These are phyloP conservation scores for Lysandra bellargus DNA, from an alignment of 2,888 invertebrate genomes.

Conservation along the genomic window DNA sequence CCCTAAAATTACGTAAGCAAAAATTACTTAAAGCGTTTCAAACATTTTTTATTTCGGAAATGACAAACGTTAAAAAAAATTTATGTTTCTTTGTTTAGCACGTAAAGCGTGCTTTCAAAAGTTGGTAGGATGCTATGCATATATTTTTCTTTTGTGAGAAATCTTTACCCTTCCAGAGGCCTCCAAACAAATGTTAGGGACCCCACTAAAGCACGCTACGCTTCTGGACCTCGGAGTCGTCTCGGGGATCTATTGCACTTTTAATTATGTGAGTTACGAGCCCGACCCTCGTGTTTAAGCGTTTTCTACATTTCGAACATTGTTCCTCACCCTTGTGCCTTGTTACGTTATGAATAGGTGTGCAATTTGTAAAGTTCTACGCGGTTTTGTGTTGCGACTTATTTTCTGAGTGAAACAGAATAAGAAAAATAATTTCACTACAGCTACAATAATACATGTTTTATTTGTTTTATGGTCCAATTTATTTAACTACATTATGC, in stretches of 20 bases:
- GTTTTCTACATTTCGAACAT: background rate
- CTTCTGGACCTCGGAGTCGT: background rate
- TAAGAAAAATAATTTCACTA: background rate
- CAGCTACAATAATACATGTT: too few relatives aligned
- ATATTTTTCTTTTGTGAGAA: background rate
- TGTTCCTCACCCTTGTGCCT: background rate
- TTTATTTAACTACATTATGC: too few relatives aligned
- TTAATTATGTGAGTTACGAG: conserved; percentile 51
- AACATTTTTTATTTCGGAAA: too few relatives aligned
- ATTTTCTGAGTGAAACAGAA: background rate
- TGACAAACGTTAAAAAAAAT: too few relatives aligned
- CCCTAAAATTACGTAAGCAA: too few relatives aligned
- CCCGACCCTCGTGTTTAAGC: background rate
- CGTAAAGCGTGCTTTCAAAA: background rate
- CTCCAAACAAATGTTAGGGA: background rate
- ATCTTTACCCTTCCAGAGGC: background rate
- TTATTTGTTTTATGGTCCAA: too few relatives aligned
- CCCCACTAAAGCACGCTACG: background rate
- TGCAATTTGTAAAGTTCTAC: background rate
- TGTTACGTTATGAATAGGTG: background rate
- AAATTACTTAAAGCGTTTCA: too few relatives aligned
- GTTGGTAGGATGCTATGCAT: background rate
- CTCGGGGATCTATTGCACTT: conserved; percentile 61
- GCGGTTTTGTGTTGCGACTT: background rate
- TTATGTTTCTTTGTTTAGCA: too few relatives aligned